These are phyloP conservation scores for Syrmaticus mikado DNA, from an alignment of 2,113 vertebrate genomes.

Conservation along the genomic window DNA sequence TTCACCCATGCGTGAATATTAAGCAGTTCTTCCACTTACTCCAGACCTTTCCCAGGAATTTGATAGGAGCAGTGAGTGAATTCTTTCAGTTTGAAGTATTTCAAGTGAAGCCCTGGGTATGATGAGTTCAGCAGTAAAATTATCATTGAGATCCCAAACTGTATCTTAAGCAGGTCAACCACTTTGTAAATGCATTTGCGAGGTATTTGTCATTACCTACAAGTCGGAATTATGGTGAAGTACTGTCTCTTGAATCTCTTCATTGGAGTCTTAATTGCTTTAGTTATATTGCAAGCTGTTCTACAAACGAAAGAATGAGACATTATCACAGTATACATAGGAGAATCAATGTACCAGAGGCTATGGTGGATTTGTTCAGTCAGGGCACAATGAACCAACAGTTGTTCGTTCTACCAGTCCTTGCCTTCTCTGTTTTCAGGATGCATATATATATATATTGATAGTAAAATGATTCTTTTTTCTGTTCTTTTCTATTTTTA, in stretches of 20 bases:
- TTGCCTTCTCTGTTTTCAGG: not conserved
- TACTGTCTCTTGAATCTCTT: not conserved
- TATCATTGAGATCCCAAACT: not conserved
- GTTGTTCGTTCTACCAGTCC: not conserved
- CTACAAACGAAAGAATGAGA: not conserved
- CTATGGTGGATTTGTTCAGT: not conserved
- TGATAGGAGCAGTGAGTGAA: not conserved
- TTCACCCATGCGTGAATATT: not conserved
- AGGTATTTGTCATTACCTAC: not conserved
- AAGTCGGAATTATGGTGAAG: not conserved
- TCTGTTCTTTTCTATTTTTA: not conserved
- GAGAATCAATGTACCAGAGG: not conserved
- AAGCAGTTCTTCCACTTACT: not conserved
- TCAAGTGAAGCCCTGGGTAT: not conserved
- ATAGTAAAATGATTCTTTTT: not conserved
- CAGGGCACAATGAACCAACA: not conserved
- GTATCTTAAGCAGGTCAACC: not conserved
- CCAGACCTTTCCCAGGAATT: fast-evolving
- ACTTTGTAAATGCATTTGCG: not conserved
- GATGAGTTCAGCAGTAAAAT: not conserved
- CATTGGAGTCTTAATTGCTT: not conserved
- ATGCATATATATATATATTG: not conserved
- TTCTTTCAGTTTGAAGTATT: not conserved
- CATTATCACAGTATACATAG: not conserved
- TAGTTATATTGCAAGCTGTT: not conserved